Evolutionary conservation across 2,888 invertebrate genomes (phyloP).

Genomic region (Lobophora halterata): DNA sequence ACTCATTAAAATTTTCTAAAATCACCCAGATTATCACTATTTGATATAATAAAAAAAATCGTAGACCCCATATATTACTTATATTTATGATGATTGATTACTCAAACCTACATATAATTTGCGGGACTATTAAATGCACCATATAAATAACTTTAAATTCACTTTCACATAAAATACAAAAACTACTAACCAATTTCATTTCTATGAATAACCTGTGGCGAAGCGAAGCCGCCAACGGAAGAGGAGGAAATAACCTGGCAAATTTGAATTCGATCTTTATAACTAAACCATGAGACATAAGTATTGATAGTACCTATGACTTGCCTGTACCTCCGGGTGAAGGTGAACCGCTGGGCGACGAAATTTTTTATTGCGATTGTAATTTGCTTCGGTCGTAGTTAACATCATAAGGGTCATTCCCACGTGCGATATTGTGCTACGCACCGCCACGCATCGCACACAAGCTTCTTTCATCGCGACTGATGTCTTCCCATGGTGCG

Average conservation of each 20-base stretch:
- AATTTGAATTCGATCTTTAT: conserved; percentile 40
- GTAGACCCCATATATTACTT: no score
- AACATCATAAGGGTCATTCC: conserved; percentile 1
- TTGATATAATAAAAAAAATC: no score
- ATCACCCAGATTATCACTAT: no score
- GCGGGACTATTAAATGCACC: no score
- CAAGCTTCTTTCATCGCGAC: no score
- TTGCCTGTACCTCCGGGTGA: conserved; percentile 36
- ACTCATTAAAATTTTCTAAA: no score
- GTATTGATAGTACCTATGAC: conserved; percentile 25
- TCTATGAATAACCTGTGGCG: conserved; percentile 35
- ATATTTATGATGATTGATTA: no score
- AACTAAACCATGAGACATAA: conserved; percentile 33
- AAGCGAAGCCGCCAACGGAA: conserved; percentile 35
- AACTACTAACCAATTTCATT: conserved; percentile 52
- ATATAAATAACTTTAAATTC: conserved; percentile 2
- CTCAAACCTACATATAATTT: no score
- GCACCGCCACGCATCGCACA: no score
- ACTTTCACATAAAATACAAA: conserved; percentile 31
- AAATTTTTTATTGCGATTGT: conserved; percentile 32
- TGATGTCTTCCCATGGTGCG: no score
- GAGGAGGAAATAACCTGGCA: conserved; percentile 39
- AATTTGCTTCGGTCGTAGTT: conserved; percentile 24
- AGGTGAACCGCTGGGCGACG: conserved; percentile 47
- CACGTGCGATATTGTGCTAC: no score